Conservation (phyloP, 2,113 vertebrate species). For the Henicopernis longicauda region DNA sequence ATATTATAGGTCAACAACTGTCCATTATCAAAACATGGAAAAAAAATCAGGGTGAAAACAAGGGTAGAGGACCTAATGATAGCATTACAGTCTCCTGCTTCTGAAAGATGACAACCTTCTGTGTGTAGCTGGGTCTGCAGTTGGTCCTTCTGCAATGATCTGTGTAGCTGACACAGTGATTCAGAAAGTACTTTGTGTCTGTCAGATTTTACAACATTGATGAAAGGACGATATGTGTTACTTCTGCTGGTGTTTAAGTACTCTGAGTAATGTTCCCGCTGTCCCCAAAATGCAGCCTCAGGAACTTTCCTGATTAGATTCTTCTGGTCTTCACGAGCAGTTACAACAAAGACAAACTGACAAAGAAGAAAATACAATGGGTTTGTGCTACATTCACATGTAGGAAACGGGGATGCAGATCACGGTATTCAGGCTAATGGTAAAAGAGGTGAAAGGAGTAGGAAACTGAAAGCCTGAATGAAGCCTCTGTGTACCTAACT, state of each 20-base stretch:
- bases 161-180: background rate
- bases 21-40: background rate
- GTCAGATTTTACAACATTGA: background rate
- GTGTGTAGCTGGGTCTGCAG: background rate
- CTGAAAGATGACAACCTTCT: background rate
- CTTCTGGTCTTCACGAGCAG: background rate
- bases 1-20: background rate
- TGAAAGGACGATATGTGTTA: background rate
- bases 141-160: background rate
- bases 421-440: accelerated
- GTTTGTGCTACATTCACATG: background rate
- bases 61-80: background rate
- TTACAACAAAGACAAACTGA: background rate
- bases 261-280: background rate
- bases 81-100: background rate
- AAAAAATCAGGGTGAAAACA: background rate
- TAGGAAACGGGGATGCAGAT: background rate
- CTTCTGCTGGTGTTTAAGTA: background rate
- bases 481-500: background rate
- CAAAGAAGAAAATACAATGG: background rate
- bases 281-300: background rate
- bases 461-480: background rate
- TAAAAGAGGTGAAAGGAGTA: background rate
- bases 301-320: background rate
- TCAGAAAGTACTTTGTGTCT: background rate